phyloP scores from a whole-genome alignment of 2,888 invertebrate genomes.

The Pyrrhosoma nymphula region DNA sequence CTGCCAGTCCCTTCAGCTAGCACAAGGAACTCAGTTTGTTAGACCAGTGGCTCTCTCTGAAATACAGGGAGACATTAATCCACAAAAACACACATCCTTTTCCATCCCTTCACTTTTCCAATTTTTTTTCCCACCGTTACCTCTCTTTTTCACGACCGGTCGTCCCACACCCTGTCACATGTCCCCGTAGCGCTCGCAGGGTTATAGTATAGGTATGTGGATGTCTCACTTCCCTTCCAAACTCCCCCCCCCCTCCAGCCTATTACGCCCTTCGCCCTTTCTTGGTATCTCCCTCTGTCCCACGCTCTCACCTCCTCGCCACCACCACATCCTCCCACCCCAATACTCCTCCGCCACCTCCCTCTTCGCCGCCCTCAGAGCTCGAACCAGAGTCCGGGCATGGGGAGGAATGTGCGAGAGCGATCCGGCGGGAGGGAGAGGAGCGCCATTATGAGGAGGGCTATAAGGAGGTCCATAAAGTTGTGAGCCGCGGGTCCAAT shows the following conservation, averaged over 20 bases:
- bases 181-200: neutral
- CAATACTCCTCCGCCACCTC: neutral
- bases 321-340: neutral
- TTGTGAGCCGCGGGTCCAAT: neutral
- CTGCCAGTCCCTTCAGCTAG: too few relatives aligned
- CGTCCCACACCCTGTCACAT: neutral
- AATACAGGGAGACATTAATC: too few relatives aligned
- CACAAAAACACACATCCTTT: too few relatives aligned
- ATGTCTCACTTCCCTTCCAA: neutral
- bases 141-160: too few relatives aligned
- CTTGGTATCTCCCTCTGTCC: neutral
- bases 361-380: neutral
- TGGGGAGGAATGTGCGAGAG: neutral
- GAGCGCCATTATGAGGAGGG: neutral
- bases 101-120: too few relatives aligned
- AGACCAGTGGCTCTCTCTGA: too few relatives aligned
- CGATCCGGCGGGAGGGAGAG: neutral
- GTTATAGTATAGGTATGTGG: neutral
- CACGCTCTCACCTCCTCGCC: neutral
- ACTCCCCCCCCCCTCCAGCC: neutral
- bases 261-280: neutral
- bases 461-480: neutral
- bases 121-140: too few relatives aligned
- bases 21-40: too few relatives aligned
- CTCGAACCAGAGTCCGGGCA: neutral